Conservation (phyloP, 2,888 invertebrate species). For the Sipha maydis region DNA sequence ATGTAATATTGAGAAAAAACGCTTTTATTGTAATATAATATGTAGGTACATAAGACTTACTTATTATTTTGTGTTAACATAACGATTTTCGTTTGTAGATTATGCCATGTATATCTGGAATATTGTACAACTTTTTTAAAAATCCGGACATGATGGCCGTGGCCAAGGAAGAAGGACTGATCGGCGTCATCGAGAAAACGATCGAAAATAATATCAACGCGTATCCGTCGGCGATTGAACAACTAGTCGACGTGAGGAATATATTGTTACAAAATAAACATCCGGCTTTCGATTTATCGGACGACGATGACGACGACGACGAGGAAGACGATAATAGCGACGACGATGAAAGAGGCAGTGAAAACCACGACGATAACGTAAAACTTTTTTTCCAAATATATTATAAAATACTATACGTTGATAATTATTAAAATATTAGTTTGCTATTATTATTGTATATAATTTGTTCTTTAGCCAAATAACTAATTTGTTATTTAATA, state of each 20-base stretch:
- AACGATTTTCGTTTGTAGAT: conserved; percentile 66
- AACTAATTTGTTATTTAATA: no score
- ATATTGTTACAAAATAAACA: conserved; percentile 24
- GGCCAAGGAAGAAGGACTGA: conserved; percentile 69
- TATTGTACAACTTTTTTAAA: conserved; percentile 70
- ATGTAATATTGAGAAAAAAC: no score
- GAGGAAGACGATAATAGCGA: neutral
- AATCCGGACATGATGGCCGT: conserved; percentile 69
- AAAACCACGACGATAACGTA: neutral
- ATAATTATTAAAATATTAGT: no score
- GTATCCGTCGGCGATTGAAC: conserved; percentile 47
- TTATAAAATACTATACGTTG: no score
- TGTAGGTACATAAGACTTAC: no score
- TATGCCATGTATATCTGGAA: conserved; percentile 71
- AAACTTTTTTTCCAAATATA: neutral
- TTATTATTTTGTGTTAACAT: no score
- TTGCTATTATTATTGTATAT: no score
- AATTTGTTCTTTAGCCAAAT: no score
- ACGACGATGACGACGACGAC: conserved; percentile 16
- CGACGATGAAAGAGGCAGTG: neutral
- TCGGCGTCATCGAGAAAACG: conserved; percentile 11
- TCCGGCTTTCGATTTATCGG: neutral
- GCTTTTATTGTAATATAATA: no score
- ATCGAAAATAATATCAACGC: conserved; percentile 38
- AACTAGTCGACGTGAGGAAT: conserved; percentile 27